Evolutionary conservation across 1,140 invertebrate species (phyloP).

Genomic region (Halesus radiatus): DNA sequence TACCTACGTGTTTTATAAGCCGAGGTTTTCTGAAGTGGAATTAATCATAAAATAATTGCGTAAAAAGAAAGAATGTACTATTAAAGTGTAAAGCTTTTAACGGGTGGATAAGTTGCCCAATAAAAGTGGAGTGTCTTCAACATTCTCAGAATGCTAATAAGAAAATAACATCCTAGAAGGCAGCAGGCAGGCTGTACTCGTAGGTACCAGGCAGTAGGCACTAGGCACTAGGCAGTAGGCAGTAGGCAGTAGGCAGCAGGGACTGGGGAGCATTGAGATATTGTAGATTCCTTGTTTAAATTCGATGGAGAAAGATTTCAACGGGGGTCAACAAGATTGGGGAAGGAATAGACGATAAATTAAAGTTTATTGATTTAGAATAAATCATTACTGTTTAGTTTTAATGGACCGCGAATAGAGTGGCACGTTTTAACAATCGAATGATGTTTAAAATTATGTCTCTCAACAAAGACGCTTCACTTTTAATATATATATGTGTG

Average conservation of each 20-base stretch:
- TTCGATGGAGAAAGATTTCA: slow-evolving; percentile 4
- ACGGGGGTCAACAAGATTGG: slow-evolving; percentile 1
- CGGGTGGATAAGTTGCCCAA: slow-evolving; percentile 10
- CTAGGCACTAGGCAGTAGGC: too few species aligned
- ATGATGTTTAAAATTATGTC: too few species aligned
- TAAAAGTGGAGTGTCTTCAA: slow-evolving; percentile 4
- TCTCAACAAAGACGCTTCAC: too few species aligned
- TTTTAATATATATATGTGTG: too few species aligned
- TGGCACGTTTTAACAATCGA: too few species aligned
- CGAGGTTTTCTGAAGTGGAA: background rate
- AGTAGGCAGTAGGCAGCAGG: too few species aligned
- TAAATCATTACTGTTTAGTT: background rate
- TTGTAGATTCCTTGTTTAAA: too few species aligned
- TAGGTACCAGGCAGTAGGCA: too few species aligned
- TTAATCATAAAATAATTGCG: slow-evolving; percentile 33
- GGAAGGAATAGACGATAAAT: slow-evolving; percentile 7
- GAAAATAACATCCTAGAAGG: background rate
- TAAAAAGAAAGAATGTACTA: slow-evolving; percentile 27
- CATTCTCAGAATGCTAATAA: slow-evolving; percentile 16
- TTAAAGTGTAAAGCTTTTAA: slow-evolving; percentile 24
- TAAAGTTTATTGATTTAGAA: slow-evolving; percentile 20
- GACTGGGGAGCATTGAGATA: too few species aligned
- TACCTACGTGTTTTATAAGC: slow-evolving; percentile 15
- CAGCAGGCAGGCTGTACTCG: too few species aligned
- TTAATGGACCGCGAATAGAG: slow-evolving; percentile 1